A percentile compares a stretch with the other conserved stretches of the same genome.
These are phyloP conservation scores for Ciconia stormi DNA, from an alignment of 2,113 vertebrate species.

Conservation along the genomic window DNA sequence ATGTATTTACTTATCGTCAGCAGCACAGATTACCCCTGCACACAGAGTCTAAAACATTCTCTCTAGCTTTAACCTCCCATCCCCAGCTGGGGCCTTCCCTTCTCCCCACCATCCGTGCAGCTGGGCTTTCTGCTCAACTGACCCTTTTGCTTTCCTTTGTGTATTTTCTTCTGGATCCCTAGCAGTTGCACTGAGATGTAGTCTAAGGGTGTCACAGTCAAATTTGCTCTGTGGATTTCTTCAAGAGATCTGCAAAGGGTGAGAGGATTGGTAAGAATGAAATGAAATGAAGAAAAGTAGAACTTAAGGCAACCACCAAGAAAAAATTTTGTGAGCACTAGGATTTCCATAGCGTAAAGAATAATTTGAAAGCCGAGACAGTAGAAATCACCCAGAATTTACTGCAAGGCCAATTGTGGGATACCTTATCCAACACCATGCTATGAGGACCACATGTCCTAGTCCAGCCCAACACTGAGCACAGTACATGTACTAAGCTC, in stretches of 20 bases:
- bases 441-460: neutral
- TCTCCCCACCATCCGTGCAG: neutral
- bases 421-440: accelerated
- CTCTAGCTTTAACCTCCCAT: neutral
- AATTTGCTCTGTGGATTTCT: neutral
- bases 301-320: neutral
- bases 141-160: neutral
- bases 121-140: neutral
- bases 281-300: neutral
- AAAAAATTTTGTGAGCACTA: neutral
- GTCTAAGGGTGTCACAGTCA: neutral
- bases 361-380: neutral
- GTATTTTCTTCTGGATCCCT: neutral
- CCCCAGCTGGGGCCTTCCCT: neutral
- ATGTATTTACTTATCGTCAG: slow-evolving; percentile 1
- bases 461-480: neutral
- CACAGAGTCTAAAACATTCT: neutral
- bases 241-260: neutral
- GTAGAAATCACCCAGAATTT: neutral
- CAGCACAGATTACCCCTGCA: neutral
- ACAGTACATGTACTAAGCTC: neutral
- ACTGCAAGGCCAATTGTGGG: neutral
- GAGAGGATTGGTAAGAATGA: neutral
- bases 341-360: neutral
- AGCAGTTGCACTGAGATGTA: neutral